A percentile compares a stretch with the other conserved stretches of the same genome.
Conservation (phyloP, 2,888 invertebrate genomes). For the Venusia cambrica region DNA sequence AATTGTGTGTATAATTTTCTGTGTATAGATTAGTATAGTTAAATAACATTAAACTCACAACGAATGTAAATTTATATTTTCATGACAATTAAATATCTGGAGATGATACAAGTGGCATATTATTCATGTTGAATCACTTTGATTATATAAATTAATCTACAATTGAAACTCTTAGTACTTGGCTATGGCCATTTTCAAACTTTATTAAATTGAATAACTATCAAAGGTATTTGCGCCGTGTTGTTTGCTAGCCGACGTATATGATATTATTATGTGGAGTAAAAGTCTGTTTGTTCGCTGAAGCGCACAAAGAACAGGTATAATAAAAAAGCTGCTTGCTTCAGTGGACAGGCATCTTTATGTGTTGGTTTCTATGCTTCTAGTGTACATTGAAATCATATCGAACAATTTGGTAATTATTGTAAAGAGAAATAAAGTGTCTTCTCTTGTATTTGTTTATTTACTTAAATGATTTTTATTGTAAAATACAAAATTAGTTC, state of each 20-base stretch:
- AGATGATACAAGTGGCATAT: slow-evolving; percentile 6
- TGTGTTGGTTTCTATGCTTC: slow-evolving; percentile 47
- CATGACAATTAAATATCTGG: slow-evolving; percentile 12
- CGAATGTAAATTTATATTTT: slow-evolving; percentile 19
- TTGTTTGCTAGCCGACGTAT: too few relatives aligned
- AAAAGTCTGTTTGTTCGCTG: slow-evolving; percentile 7
- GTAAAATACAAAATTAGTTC: too few relatives aligned
- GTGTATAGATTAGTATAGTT: too few relatives aligned
- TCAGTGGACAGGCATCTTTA: slow-evolving; percentile 9
- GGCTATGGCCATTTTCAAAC: too few relatives aligned
- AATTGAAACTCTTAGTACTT: slow-evolving; percentile 16
- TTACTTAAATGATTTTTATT: neutral
- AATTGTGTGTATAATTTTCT: too few relatives aligned
- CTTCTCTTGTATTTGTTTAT: slow-evolving; percentile 47
- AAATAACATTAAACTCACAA: slow-evolving; percentile 14
- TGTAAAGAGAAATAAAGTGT: slow-evolving; percentile 74
- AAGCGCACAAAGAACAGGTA: neutral
- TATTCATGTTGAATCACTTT: slow-evolving; percentile 14
- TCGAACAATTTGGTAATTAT: slow-evolving; percentile 73
- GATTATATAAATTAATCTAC: slow-evolving; percentile 15
- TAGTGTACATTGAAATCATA: slow-evolving; percentile 68
- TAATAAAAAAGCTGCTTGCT: neutral
- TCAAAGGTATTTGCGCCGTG: too few relatives aligned
- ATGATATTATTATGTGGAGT: slow-evolving; percentile 11
- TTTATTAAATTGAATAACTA: too few relatives aligned